Percentiles rank a stretch among this genome's conserved stretches.
Conservation (phyloP, 2,888 invertebrate species). For the Icerya purchasi region DNA sequence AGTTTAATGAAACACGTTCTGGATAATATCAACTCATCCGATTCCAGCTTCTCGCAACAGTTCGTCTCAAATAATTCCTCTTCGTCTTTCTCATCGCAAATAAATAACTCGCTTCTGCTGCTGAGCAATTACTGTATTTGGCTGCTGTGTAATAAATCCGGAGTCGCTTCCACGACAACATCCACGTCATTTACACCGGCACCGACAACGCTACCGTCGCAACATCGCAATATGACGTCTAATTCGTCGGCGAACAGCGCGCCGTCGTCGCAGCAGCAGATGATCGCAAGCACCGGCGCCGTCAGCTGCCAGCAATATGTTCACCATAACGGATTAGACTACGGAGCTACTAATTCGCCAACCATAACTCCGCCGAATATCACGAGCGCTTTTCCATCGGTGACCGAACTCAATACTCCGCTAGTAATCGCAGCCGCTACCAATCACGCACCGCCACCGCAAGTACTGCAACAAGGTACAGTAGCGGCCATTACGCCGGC, state of each 20-base stretch:
- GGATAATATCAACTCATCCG: constrained; percentile 37
- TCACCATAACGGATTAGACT: background rate
- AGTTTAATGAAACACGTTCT: constrained; percentile 42
- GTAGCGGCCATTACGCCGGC: background rate
- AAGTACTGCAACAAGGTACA: background rate
- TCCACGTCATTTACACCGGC: constrained; percentile 20
- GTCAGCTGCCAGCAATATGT: background rate
- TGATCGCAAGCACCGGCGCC: background rate
- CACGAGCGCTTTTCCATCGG: background rate
- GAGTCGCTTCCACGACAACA: background rate
- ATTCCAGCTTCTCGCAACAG: constrained; percentile 25
- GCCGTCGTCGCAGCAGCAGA: background rate
- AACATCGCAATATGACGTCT: background rate
- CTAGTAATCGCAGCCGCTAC: no score
- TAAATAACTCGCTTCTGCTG: constrained; percentile 42
- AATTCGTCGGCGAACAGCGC: constrained; percentile 1
- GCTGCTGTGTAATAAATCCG: constrained; percentile 29
- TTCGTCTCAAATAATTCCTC: constrained; percentile 17
- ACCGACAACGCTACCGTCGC: constrained; percentile 20
- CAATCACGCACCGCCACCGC: background rate
- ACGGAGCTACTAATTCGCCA: background rate
- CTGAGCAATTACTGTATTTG: constrained; percentile 57
- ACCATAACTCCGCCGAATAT: background rate
- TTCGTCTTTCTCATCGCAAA: constrained; percentile 17
- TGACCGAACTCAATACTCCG: no score